Base-by-base conservation (phyloP, 2,888 invertebrate genomes). In the Drosophila macrothrix region DNA sequence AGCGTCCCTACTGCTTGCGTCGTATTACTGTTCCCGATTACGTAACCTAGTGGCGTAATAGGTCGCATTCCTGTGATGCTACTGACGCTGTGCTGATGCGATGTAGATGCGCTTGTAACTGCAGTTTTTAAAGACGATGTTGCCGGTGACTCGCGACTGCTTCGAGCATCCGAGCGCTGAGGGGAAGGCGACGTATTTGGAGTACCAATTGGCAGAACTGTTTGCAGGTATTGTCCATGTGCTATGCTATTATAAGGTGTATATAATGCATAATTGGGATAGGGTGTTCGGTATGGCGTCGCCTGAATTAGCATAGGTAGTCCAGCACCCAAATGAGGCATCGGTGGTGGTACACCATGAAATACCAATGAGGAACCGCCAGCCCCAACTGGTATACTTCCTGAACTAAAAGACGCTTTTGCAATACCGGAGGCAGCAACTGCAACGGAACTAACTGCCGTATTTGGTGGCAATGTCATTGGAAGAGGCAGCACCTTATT, bases 221-320 rank as follows among this genome's bases (percentile, higher is more conserved):
- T 94, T 39, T 95, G 94, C 84, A 96, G 94, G 88, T 96, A 96
- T 50, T 96, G 96, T 89, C 96, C 96, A 93, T 96, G 96, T 93
- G 96, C 96, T 93, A 96, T 95, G 66, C 96, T 95, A 69, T 96
- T 96, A 91, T 96, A 97, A 0, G 97, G 97, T 19, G 97, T 96
- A 91, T 97, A 97, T 75, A 97, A 94, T 14, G 95, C 76, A 90
- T 94, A 93, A 67, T 92, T 92, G 16, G 95, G 94, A 91, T 93
- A 94, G 41, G 92, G 88, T 66, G 92, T 83, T 53, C 93, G 90
- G 74, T 93, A 93, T 41, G 92, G 91, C 46, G 92, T 85, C 39
- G 93, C 88, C 65, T 92, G 92, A 54, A 93, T 90, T 16, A 93
- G 80, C 91, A 92, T 91, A 19, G 87, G 92, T 69, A 90, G 74